These are phyloP conservation scores for Acanthaster planci DNA, from an alignment of 35 echinoderm and acorn worm genomes.

Conservation along the genomic window DNA sequence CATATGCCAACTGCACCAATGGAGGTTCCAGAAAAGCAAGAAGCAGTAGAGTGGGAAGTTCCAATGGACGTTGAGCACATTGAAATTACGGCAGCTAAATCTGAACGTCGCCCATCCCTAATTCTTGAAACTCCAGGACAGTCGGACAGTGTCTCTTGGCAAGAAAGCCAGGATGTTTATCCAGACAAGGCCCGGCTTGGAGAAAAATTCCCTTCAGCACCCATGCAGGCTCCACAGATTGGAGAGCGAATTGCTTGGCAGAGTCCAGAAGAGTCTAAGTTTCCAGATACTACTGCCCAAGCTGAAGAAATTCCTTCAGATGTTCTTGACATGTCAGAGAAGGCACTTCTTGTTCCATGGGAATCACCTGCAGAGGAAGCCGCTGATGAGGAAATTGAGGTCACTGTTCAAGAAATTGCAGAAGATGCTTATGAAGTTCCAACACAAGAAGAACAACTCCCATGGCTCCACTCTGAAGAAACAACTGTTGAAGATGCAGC, in stretches of 20 bases:
- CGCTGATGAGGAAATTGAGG: constrained; percentile 16
- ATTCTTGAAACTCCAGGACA: constrained; percentile 32
- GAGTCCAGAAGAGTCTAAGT: constrained; percentile 6
- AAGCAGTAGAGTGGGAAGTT: constrained; percentile 32
- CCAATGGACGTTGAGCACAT: constrained; percentile 16
- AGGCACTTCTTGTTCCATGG: not conserved
- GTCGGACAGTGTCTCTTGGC: constrained; percentile 29
- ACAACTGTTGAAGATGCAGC: constrained; percentile 12
- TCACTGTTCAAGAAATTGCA: constrained; percentile 22
- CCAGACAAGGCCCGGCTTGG: constrained; percentile 8
- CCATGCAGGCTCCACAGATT: constrained; percentile 25
- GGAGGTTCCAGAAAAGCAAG: constrained; percentile 1
- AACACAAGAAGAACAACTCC: constrained; percentile 25
- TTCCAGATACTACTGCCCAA: not conserved
- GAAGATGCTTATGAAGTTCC: constrained; percentile 20
- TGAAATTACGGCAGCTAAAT: constrained; percentile 30
- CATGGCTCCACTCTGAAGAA: constrained; percentile 8
- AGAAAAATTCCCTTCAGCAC: constrained; percentile 29
- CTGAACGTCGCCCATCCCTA: constrained; percentile 19
- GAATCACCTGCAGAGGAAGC: constrained; percentile 26
- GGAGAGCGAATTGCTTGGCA: not conserved
- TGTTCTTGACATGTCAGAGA: constrained; percentile 1
- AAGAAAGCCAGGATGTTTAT: constrained; percentile 18
- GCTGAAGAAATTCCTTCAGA: constrained; percentile 7
- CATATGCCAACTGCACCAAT: constrained; percentile 35